phyloP scores from a whole-genome alignment of 2,113 vertebrate species.

The Rafetus swinhoei region DNA sequence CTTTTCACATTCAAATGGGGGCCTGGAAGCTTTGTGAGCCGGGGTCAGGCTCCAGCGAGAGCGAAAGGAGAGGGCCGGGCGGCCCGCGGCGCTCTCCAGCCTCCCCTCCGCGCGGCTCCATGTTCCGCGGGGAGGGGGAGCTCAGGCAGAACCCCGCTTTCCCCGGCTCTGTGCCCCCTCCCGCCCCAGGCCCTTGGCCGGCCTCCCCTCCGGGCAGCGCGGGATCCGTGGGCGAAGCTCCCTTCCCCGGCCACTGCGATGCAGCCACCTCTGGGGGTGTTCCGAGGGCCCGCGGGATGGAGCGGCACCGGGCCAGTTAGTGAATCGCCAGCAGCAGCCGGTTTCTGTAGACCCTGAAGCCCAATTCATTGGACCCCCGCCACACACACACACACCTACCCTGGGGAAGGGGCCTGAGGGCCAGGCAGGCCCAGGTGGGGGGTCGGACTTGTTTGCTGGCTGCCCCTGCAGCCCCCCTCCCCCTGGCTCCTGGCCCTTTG shows the following conservation, averaged over 20 bases:
- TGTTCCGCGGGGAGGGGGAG: background rate
- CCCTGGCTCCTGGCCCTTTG: background rate
- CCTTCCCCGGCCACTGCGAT: background rate
- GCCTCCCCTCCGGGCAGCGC: background rate
- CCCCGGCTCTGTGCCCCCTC: background rate
- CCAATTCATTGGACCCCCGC: background rate
- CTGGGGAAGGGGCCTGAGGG: background rate
- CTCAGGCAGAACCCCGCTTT: background rate
- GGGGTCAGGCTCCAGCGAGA: constrained; percentile 39
- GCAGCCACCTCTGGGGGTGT: background rate
- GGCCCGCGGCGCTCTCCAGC: background rate
- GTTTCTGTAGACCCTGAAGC: background rate
- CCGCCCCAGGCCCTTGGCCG: background rate
- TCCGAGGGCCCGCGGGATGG: background rate
- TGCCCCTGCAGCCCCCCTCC: background rate
- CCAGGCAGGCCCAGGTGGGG: too few relatives aligned
- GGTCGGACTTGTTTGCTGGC: background rate
- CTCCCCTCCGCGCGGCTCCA: background rate
- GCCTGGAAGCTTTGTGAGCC: constrained; percentile 67
- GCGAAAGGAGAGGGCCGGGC: background rate
- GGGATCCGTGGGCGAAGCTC: too few relatives aligned
- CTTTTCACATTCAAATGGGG: constrained; percentile 84
- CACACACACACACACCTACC: background rate
- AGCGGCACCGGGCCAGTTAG: background rate
- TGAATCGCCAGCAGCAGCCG: background rate